Base-by-base conservation (phyloP, 2,797 vertebrate genomes). In the Mastacembelus armatus region DNA sequence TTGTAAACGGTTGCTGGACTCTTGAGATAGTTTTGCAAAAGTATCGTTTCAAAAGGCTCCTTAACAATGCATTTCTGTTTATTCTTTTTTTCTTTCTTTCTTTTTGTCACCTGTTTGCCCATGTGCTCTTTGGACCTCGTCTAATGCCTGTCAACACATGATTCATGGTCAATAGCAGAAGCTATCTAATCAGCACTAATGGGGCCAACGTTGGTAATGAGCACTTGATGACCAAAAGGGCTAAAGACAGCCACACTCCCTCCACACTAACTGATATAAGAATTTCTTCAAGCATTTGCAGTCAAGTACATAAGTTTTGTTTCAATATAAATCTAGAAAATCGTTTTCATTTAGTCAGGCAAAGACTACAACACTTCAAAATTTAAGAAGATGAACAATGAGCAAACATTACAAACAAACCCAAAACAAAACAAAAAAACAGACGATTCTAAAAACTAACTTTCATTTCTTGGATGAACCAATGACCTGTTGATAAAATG, bases 161-260 rank as follows among this genome's bases (percentile, higher is more conserved):
- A 89, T 66, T 71, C 80, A 87, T 81, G 59, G 45, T 32, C 63
- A 61, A 63, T 74, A 63, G 73, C 24, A 21, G 57, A 27, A 43
- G 57, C 39, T 84, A 89, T 91, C 90, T 88, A 87, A 90, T 90
- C 89, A 72, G 83, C 60, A 19, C 42, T 67, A 70, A 77, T 11
- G 7, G 39, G 68, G 64, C 27, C 58, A 29, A 11, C 3, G 32
- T 50, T 49, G 57, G 43, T 83, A 88, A 89, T 36, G 85, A 83
- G 74, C 66, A 15, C 74, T 77, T 79, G 66, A 85, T 79, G 75
- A 56, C 45, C 49, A 60, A 2, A 42, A n/a, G 32, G 4, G 16
- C 33, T 39, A 36, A 18, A 45, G 36, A n/a, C 18, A 7, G 49
- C 12, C 51, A 44, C 64, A 21, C 56, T 49, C 50, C 36, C 32